Base-by-base conservation (phyloP, 2,113 vertebrate genomes). In the Chloropsis cyanopogon region DNA sequence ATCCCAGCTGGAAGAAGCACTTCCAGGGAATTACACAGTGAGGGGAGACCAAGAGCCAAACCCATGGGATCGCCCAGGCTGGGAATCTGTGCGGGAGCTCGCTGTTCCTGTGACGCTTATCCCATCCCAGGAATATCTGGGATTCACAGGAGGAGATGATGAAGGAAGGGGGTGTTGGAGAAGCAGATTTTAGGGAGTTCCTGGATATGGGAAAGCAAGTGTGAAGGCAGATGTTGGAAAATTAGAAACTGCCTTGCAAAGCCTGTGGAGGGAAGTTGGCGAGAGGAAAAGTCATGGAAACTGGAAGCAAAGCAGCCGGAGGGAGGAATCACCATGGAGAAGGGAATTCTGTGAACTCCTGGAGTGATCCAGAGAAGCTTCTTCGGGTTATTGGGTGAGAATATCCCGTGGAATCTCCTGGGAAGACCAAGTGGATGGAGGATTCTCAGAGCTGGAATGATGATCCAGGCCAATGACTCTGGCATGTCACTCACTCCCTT, bases 401-500 rank as follows among this genome's bases (percentile, higher is more conserved):
- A 14, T 9, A 23, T 7, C 3, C 41, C 4, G 4, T 8, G 29
- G 61, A 26, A 28, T 63, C 6, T 7, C 46, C 17, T 14, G 47
- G 53, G 69, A 77, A 60, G 47, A 23, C 9, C 14, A 10, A 44
- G 14, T 15, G 72, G 33, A 33, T 31, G 10, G 79, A 20, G 31
- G 57, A 15, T 9, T 31, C 42, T 70, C 22, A 20, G 20, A 50
- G 78, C 47, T 64, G 88, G 72, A 83, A 52, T 7, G n/a, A 33
- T 31, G 37, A 35, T 41, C 39, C 8, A 44, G 53, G 25, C 46
- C 3, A 10, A 0, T 1, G 9, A 1, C 37, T 63, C 52, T 3
- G 3, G 50, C 28, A 0, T 24, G 37, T 50, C 4, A 0, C 10
- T 50, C 4, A 0, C 10, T 59, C 7, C 12, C 65, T 47, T 8